phyloP scores from a whole-genome alignment of 1,140 invertebrate genomes.

The Drosophila nigrodunni region DNA sequence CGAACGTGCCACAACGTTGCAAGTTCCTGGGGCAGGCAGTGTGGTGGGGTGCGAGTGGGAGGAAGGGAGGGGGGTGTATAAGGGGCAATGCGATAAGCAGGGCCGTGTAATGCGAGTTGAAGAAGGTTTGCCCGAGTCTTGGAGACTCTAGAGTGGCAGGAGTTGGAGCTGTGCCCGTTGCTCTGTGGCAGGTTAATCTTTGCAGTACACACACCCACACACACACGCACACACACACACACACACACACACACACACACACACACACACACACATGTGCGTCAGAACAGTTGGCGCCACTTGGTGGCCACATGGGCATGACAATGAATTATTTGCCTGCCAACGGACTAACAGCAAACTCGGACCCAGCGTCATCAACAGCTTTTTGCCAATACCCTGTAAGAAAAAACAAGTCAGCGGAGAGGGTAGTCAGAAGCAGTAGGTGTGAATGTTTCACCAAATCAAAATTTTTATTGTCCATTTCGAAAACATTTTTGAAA shows the following conservation, averaged over 20 bases:
- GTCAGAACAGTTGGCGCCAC: constrained; percentile 21
- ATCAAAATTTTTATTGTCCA: too few relatives aligned
- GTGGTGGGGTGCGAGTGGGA: neutral
- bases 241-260: constrained; percentile 2
- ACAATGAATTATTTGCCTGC: constrained; percentile 73
- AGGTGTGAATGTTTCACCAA: too few relatives aligned
- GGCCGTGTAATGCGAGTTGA: constrained; percentile 7
- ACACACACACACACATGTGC: constrained; percentile 4
- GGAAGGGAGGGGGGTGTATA: neutral
- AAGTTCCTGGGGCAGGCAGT: neutral
- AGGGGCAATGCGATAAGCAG: neutral
- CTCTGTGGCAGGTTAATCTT: constrained; percentile 71
- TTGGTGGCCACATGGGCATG: constrained; percentile 65
- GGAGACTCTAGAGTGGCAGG: neutral
- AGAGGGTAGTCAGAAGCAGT: too few relatives aligned
- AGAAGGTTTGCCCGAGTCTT: constrained; percentile 22
- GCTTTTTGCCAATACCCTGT: constrained; percentile 21
- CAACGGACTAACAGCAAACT: constrained; percentile 32
- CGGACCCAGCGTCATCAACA: constrained; percentile 19
- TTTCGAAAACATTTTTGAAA: too few relatives aligned
- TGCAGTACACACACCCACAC: constrained; percentile 18
- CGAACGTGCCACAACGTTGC: constrained; percentile 16
- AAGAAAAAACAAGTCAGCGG: neutral
- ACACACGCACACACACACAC: neutral
- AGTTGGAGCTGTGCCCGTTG: neutral